Base-by-base conservation (phyloP, 2,888 invertebrate genomes). In the Pasiphila rectangulata region DNA sequence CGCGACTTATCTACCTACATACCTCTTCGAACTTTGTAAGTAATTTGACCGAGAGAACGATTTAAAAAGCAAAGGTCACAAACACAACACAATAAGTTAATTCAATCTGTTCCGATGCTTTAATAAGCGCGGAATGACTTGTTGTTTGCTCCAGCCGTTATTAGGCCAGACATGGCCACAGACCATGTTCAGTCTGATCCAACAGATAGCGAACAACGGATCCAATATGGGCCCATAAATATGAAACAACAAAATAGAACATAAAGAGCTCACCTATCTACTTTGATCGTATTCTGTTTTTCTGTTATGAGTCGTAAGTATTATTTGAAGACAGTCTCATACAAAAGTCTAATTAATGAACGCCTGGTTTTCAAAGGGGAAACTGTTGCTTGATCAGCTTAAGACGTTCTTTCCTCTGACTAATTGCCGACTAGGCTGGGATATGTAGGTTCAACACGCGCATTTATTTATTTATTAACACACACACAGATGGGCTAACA, bases 101-200 rank as follows among this genome's bases (percentile, higher is more conserved):
- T 87, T 87, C 77, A 86, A 86, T 87, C 77, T 75, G 63, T 59
- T 61, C 68, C 66, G 79, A 76, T 69, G 56, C 73, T 72, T 53
- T 86, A 86, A 87, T 87, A 84, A 82, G 81, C 63, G 69, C 60
- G 47, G 75, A 66, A 81, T 87, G 87, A 87, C 87, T 87, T 69
- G 84, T 58, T 66, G 61, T 69, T 79, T 75, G 64, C 63, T 57
- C 67, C 64, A 69, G 67, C 66, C 64, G 51, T 61, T 65, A 67
- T 62, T 57, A 56, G 49, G 52, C 46, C 51, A 54, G 67, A 67
- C 70, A 67, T 62, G 60, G 65, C 68, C 68, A 67, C 65, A 67
- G 66, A 71, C 67, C 72, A 66, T 70, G 75, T 69, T 69, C 61
- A 58, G 57, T 66, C 69, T 32, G 58, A 58, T 58, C 38, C 53